Conservation (phyloP, 2,888 invertebrate genomes). For the Gnatocerus cornutus region DNA sequence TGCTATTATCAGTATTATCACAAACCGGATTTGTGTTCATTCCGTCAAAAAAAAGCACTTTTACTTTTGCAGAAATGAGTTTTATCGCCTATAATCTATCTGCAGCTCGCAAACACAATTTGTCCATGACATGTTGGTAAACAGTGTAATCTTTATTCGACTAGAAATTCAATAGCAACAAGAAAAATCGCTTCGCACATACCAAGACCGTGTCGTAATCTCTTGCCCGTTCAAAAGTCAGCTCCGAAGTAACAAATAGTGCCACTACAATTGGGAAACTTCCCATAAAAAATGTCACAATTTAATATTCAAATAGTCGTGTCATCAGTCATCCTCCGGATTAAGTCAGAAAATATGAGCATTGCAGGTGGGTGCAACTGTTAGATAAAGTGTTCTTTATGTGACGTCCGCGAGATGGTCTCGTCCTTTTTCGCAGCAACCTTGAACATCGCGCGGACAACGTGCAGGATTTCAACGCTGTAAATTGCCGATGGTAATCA, state of each 20-base stretch:
- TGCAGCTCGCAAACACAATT: too few species aligned
- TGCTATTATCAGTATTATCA: too few species aligned
- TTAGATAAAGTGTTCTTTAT: conserved; percentile 32
- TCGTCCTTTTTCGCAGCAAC: conserved; percentile 16
- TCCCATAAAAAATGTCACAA: conserved; percentile 18
- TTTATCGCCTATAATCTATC: too few species aligned
- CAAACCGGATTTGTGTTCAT: too few species aligned
- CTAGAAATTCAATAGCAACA: too few species aligned
- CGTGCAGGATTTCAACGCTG: conserved; percentile 27
- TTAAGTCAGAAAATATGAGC: conserved; percentile 14
- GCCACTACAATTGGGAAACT: conserved; percentile 11
- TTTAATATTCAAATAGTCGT: conserved; percentile 19
- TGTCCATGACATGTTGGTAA: too few species aligned
- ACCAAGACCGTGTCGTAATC: conserved; percentile 14
- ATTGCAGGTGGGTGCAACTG: conserved; percentile 27
- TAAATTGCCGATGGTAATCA: conserved; percentile 34
- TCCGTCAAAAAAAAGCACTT: too few species aligned
- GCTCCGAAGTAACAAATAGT: not conserved
- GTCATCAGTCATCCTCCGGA: conserved; percentile 19
- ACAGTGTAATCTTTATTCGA: too few species aligned
- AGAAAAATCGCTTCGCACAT: conserved; percentile 13
- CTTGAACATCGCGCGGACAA: conserved; percentile 17
- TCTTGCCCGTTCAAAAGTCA: not conserved
- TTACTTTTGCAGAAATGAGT: too few species aligned
- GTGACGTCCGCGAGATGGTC: conserved; percentile 21